Evolutionary conservation across 2,888 invertebrate genomes (phyloP), one percentile per base, ranked within the genome.

Genomic region (Aphodius sticticus): DNA sequence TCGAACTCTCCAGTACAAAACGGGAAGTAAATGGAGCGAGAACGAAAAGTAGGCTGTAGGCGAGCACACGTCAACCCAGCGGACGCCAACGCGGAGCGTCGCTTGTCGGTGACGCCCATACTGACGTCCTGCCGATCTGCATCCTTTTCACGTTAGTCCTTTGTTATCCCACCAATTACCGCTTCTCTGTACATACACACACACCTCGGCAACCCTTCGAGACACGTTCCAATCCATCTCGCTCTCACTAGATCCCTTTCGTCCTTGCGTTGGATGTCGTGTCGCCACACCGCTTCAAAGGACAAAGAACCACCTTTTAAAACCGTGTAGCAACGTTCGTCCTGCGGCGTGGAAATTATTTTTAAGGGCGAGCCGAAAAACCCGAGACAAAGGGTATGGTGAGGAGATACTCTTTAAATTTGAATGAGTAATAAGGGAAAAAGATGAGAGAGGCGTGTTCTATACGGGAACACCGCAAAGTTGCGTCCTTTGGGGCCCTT

Each of bases 291-390:
- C 53, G 12, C 53, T 53, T 53, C 53, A 53, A 53, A 53, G 53
- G 53, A 53, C 53, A 53, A 53, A 53, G 53, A 53, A 53, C 53
- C 53, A 53, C 53, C 77, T 53, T 79, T 72, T 71, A 69, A 70
- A 77, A 71, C 71, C 70, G 37, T 76, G 75, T 75, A 69, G 69
- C 77, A 70, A 80, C 77, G 71, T 77, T 78, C 53, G 77, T 76
- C 70, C 74, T 72, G 53, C 85, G 83, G 84, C 82, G 85, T 82
- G 85, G 84, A 86, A 86, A 85, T 86, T 86, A 86, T 86, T 86
- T 86, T 86, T 85, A 86, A 85, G 85, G 85, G 85, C 83, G 84
- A 83, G 82, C 79, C 83, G 84, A 84, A 86, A 85, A 85, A 53
- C 9, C 53, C 9, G 53, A 53, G 53, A 53, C 53, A 53, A 53